Conservation (phyloP, 2,797 vertebrate species). For the Remorina albescens region DNA sequence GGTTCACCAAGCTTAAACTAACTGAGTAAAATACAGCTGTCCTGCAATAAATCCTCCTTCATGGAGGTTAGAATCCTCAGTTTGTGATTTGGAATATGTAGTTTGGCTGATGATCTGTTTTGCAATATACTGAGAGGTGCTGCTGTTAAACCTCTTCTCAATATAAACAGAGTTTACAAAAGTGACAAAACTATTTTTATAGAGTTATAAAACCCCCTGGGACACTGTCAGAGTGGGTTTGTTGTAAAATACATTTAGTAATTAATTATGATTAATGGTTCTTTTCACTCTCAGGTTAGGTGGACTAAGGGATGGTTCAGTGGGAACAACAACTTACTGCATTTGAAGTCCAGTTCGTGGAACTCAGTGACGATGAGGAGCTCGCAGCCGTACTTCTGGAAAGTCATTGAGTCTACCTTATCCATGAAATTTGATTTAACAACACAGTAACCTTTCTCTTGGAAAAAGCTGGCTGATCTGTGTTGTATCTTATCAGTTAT, state of each 20-base stretch:
- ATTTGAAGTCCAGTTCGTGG: constrained; percentile 90
- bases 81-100: neutral
- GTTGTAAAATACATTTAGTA: neutral
- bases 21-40: neutral
- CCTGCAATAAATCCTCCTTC: neutral
- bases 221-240: no score
- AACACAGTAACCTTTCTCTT: neutral
- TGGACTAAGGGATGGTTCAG: neutral
- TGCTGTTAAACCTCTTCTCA: neutral
- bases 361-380: constrained; percentile 95
- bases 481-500: constrained; percentile 32
- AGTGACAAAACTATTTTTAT: no score
- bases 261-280: neutral
- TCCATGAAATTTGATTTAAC: neutral
- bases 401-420: no score
- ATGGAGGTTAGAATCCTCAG: neutral
- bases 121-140: neutral
- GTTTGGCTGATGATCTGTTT: neutral
- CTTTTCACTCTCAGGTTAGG: constrained; percentile 2
- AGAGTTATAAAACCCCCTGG: no score
- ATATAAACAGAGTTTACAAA: neutral
- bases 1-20: no score
- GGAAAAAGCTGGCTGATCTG: neutral
- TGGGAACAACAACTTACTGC: constrained; percentile 86
- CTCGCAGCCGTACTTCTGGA: constrained; percentile 96